Evolutionary conservation across 2,888 invertebrate genomes (phyloP).

Genomic region (Petrolisthes manimaculis): DNA sequence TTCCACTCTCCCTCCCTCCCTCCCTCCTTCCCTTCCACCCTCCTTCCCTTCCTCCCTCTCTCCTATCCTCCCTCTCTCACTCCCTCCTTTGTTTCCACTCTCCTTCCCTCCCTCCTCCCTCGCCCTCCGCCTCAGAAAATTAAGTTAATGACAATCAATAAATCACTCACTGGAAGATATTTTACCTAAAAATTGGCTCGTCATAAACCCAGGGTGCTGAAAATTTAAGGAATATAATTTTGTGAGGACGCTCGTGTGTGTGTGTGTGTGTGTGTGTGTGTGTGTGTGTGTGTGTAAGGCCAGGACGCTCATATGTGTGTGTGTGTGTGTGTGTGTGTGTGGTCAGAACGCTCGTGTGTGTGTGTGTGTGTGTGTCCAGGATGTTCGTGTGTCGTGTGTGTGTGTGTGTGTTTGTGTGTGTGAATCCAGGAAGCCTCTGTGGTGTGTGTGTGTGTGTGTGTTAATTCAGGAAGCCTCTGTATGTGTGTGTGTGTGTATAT

Average conservation of each 20-base stretch:
- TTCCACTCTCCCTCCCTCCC: background rate
- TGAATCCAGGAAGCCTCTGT: too few relatives aligned
- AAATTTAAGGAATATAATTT: background rate
- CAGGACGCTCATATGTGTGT: background rate
- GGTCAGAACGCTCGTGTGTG: too few relatives aligned
- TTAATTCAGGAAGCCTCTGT: too few relatives aligned
- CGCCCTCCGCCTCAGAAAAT: slow-evolving; percentile 10
- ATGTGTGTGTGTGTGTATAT: too few relatives aligned
- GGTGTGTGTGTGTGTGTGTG: too few relatives aligned
- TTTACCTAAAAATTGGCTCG: slow-evolving; percentile 12
- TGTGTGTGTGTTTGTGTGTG: too few relatives aligned
- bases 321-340: background rate
- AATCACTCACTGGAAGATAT: slow-evolving; percentile 29
- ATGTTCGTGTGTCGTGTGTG: too few relatives aligned
- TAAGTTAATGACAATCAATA: slow-evolving; percentile 42
- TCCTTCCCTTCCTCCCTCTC: slow-evolving; percentile 1
- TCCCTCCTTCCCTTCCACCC: background rate
- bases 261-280: too few relatives aligned
- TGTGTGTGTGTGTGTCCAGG: too few relatives aligned
- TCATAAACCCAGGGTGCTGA: background rate
- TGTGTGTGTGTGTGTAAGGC: background rate
- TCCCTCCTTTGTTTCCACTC: slow-evolving; percentile 29
- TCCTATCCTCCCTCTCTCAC: slow-evolving; percentile 12
- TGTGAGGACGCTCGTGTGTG: background rate
- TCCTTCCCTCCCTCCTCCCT: background rate